Percentiles rank a stretch among this genome's conserved stretches.
Evolutionary conservation across 2,888 invertebrate species (phyloP).

Genomic region (Oscheius sp.): DNA sequence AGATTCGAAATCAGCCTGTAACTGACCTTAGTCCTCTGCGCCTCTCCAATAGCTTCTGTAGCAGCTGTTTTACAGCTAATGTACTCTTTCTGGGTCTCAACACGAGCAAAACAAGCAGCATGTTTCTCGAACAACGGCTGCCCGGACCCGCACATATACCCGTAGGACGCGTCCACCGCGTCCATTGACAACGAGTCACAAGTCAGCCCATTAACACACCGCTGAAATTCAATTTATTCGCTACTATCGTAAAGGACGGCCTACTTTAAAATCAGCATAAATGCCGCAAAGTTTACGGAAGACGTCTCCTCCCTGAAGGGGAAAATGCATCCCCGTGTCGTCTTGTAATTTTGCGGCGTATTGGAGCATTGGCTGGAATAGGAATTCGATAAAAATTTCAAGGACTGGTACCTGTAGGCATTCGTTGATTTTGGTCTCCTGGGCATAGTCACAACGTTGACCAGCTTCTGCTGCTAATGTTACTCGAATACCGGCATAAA

Average conservation of each 20-base stretch:
- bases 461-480: not conserved
- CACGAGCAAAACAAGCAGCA: constrained; percentile 71
- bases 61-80: constrained; percentile 68
- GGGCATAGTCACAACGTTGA: constrained; percentile 48
- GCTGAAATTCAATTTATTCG: constrained; percentile 46
- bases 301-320: constrained; percentile 67
- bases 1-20: too few relatives aligned
- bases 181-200: constrained; percentile 68
- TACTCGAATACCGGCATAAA: constrained; percentile 22
- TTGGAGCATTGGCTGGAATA: constrained; percentile 66
- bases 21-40: constrained; percentile 57
- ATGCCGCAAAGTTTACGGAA: constrained; percentile 67
- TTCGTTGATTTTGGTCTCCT: constrained; percentile 57
- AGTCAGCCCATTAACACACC: constrained; percentile 56
- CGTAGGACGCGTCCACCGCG: constrained; percentile 71
- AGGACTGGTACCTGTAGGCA: constrained; percentile 58
- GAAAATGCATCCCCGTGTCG: constrained; percentile 67
- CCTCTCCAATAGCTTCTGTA: constrained; percentile 66
- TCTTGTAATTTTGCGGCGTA: constrained; percentile 67
- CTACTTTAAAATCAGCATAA: constrained; percentile 64
- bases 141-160: constrained; percentile 71
- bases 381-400: not conserved
- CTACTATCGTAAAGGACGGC: not conserved
- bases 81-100: constrained; percentile 68
- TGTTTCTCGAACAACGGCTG: constrained; percentile 68